Evolutionary conservation across 1,140 invertebrate genomes (phyloP).

Genomic region (Trachelipus rathkii): DNA sequence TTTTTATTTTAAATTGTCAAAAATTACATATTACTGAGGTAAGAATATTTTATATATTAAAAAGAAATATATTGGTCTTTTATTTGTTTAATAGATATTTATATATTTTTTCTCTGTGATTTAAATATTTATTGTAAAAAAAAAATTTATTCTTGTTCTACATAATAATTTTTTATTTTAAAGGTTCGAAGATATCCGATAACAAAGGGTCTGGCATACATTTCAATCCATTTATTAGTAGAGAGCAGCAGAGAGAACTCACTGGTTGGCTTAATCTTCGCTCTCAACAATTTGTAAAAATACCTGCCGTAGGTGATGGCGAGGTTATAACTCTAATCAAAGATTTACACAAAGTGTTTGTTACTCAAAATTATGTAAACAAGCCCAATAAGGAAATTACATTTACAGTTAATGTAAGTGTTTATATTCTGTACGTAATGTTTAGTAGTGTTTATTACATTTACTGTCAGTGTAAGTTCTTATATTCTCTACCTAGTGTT

Average conservation of each 20-base stretch:
- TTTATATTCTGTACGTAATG: neutral
- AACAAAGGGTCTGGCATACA: constrained; percentile 84
- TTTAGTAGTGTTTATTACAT: too few species aligned
- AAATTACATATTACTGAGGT: too few species aligned
- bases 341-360: neutral
- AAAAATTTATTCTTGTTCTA: too few species aligned
- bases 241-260: constrained; percentile 80
- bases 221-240: constrained; percentile 83
- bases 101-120: too few species aligned
- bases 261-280: constrained; percentile 75
- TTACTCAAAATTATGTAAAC: neutral
- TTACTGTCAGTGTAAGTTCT: neutral
- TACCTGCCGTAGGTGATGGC: neutral
- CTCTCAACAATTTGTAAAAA: neutral
- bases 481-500: too few species aligned
- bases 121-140: too few species aligned
- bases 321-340: neutral
- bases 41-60: too few species aligned
- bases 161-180: neutral
- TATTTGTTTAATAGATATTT: too few species aligned
- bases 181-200: constrained; percentile 53
- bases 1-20: too few species aligned
- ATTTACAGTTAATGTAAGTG: neutral
- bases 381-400: neutral
- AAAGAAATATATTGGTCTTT: too few species aligned